These are phyloP conservation scores for Steinernema scapterisci DNA, from an alignment of 2,888 invertebrate species.

Conservation along the genomic window DNA sequence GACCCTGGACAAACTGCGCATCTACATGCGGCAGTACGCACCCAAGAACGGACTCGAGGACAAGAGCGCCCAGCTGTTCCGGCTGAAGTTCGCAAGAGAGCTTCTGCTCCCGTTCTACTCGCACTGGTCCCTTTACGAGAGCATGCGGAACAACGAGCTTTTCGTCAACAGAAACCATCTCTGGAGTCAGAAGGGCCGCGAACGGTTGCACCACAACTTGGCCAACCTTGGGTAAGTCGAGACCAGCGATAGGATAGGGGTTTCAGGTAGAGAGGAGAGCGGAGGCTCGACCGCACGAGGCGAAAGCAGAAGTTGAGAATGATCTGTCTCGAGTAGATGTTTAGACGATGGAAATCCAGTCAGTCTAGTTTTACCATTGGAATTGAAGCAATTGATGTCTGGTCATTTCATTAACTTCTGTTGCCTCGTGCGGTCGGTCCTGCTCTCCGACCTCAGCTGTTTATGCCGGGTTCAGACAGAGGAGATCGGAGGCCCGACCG, in stretches of 20 bases:
- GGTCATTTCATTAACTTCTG: too few relatives aligned
- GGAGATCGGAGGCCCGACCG: too few relatives aligned
- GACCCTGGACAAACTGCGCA: slow-evolving; percentile 55
- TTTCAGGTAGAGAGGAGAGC: neutral
- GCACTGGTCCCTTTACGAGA: slow-evolving; percentile 58
- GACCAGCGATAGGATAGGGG: too few relatives aligned
- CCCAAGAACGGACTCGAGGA: slow-evolving; percentile 39
- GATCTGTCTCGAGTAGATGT: too few relatives aligned
- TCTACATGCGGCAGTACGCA: slow-evolving; percentile 52
- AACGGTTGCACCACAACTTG: slow-evolving; percentile 50
- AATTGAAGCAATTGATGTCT: too few relatives aligned
- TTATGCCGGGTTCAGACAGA: too few relatives aligned
- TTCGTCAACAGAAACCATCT: slow-evolving; percentile 59
- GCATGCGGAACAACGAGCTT: slow-evolving; percentile 54
- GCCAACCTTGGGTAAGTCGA: slow-evolving; percentile 43
- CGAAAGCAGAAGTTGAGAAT: neutral
- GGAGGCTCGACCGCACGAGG: too few relatives aligned
- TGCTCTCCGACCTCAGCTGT: too few relatives aligned
- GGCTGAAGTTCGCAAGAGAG: slow-evolving; percentile 59
- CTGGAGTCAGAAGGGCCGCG: slow-evolving; percentile 62
- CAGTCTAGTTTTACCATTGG: too few relatives aligned
- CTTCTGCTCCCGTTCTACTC: slow-evolving; percentile 59
- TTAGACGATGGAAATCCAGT: too few relatives aligned
- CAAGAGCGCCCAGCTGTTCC: slow-evolving; percentile 50
- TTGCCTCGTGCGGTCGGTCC: too few relatives aligned